These are phyloP conservation scores for Sminthurides bifidus DNA, from an alignment of 1,140 invertebrate species.

Conservation along the genomic window DNA sequence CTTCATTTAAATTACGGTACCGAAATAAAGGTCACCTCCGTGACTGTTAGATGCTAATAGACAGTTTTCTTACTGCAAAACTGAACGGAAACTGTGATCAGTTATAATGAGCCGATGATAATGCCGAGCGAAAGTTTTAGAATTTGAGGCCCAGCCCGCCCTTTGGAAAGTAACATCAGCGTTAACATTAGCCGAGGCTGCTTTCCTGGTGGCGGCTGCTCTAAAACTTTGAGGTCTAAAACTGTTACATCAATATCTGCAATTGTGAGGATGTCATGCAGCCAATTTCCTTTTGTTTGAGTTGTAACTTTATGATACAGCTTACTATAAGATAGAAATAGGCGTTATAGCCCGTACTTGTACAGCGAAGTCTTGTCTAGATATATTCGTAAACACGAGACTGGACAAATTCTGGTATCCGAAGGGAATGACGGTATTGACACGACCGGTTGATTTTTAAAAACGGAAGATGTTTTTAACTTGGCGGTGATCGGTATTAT, in stretches of 20 bases:
- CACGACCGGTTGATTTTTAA: not conserved
- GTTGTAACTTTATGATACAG: not conserved
- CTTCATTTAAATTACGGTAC: too few species aligned
- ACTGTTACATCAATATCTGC: not conserved
- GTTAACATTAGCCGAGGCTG: not conserved
- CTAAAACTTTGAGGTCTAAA: constrained; percentile 2
- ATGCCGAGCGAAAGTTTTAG: not conserved
- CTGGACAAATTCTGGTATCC: not conserved
- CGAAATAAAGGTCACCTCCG: too few species aligned
- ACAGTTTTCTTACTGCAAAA: too few species aligned
- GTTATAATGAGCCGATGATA: not conserved
- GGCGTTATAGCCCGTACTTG: not conserved
- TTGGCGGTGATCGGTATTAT: not conserved
- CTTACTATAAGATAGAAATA: not conserved
- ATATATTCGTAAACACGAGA: not conserved
- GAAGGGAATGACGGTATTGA: not conserved
- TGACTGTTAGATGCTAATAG: too few species aligned
- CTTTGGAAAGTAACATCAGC: not conserved
- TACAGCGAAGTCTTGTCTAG: not conserved
- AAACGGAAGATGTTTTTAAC: not conserved
- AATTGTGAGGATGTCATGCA: not conserved
- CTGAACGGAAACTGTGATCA: too few species aligned
- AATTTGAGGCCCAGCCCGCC: constrained; percentile 5
- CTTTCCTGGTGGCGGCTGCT: constrained; percentile 3
- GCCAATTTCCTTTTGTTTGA: constrained; percentile 2